Percentiles rank a stretch among this genome's conserved stretches.
Conservation (phyloP, 2,888 invertebrate genomes). For the Phoenoteleia sp. region DNA sequence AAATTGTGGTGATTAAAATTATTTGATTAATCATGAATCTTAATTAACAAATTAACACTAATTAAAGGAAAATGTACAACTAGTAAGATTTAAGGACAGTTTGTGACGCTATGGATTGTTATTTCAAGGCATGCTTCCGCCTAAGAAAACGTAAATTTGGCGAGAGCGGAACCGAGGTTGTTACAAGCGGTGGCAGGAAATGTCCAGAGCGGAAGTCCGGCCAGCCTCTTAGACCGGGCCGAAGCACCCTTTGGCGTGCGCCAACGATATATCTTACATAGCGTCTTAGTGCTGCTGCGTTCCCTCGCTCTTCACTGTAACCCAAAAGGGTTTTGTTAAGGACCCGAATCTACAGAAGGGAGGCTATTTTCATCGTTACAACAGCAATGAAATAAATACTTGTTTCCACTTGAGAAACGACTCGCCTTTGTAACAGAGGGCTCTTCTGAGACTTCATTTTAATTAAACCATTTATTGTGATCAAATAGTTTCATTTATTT, state of each 20-base stretch:
- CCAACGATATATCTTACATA: conserved; percentile 73
- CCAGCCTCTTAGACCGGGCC: conserved; percentile 76
- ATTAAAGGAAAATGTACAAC: not conserved
- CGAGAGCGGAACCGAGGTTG: conserved; percentile 71
- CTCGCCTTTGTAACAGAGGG: conserved; percentile 35
- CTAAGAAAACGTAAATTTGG: conserved; percentile 75
- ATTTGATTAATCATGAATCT: no score
- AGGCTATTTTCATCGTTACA: conserved; percentile 62
- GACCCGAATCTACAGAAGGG: conserved; percentile 61
- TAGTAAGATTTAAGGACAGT: conserved; percentile 11
- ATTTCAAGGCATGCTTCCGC: conserved; percentile 70
- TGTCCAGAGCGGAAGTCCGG: conserved; percentile 79
- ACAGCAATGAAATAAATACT: conserved; percentile 63
- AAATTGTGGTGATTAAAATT: no score
- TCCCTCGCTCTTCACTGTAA: conserved; percentile 33
- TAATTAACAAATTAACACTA: not conserved
- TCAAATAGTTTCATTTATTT: conserved; percentile 20
- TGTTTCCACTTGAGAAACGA: conserved; percentile 53
- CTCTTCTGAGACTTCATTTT: conserved; percentile 51
- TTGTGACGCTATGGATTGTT: conserved; percentile 33
- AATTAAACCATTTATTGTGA: conserved; percentile 51
- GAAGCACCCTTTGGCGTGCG: conserved; percentile 74
- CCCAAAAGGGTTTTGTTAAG: conserved; percentile 69
- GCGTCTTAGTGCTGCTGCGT: conserved; percentile 60
- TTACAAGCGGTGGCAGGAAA: conserved; percentile 75